Conservation (phyloP, 2,888 invertebrate genomes). For the Tyria jacobaeae region DNA sequence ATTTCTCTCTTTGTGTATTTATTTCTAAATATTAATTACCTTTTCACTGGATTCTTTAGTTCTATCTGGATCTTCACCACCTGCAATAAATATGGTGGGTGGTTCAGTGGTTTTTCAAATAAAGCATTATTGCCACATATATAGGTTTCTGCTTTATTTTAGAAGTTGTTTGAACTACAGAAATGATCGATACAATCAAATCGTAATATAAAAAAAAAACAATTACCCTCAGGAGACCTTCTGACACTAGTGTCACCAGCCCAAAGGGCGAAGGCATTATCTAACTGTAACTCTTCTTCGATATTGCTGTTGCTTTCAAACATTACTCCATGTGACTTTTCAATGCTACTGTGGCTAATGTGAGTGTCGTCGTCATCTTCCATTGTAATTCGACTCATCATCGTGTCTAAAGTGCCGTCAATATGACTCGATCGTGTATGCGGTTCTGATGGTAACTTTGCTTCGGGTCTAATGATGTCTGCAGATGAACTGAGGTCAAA, state of each 20-base stretch:
- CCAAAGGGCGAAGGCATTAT: constrained; percentile 84
- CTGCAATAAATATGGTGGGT: constrained; percentile 50
- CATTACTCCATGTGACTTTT: constrained; percentile 53
- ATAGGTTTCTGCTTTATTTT: no score
- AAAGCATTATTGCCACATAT: no score
- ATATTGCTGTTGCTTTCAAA: constrained; percentile 70
- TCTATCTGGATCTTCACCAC: constrained; percentile 79
- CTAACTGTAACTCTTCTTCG: constrained; percentile 56
- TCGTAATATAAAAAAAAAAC: not conserved
- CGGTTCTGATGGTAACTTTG: constrained; percentile 36
- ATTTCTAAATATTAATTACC: constrained; percentile 51
- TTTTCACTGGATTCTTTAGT: constrained; percentile 69
- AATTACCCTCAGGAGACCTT: constrained; percentile 91
- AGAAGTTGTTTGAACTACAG: no score
- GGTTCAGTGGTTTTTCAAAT: no score
- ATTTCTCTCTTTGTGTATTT: not conserved
- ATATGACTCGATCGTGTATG: constrained; percentile 30
- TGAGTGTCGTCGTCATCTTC: constrained; percentile 53
- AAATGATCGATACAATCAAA: not conserved
- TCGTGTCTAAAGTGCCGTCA: constrained; percentile 54
- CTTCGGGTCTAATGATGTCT: constrained; percentile 32
- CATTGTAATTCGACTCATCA: constrained; percentile 55
- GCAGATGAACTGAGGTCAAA: constrained; percentile 62
- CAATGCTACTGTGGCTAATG: constrained; percentile 42
- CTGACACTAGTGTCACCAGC: constrained; percentile 89